Evolutionary conservation across 53 echinoderm and acorn worm genomes (phyloP).

Genomic region (Echinarachnius parma): DNA sequence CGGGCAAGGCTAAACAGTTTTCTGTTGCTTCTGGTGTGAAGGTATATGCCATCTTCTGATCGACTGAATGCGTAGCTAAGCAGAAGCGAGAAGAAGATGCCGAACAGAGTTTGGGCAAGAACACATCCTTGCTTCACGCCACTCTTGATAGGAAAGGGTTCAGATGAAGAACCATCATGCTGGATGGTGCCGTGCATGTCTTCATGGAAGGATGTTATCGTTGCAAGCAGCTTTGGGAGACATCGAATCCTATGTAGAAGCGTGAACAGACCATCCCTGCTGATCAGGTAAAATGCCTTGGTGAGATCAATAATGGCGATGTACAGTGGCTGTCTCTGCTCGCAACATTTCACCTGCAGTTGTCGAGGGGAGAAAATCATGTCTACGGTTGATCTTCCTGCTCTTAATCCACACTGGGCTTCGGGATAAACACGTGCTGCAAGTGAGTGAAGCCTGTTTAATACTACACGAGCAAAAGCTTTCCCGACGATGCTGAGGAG

Average conservation of each 20-base stretch:
- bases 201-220: no score
- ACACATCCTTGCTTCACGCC: constrained; percentile 69
- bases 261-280: constrained; percentile 42
- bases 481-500: no score
- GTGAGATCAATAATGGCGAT: constrained; percentile 51
- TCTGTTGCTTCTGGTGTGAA: constrained; percentile 50
- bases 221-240: no score
- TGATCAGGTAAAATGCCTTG: constrained; percentile 54
- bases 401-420: constrained; percentile 63
- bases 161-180: no score
- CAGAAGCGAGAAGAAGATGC: constrained; percentile 62
- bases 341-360: constrained; percentile 51
- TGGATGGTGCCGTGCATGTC: no score
- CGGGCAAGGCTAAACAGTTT: constrained; percentile 47
- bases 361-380: constrained; percentile 60
- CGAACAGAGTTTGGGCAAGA: constrained; percentile 59
- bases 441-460: no score
- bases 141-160: no score
- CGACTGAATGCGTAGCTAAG: constrained; percentile 33
- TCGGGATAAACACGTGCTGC: no score
- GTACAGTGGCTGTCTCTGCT: constrained; percentile 42
- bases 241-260: constrained; percentile 45
- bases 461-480: no score
- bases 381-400: constrained; percentile 60
- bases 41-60: constrained; percentile 44